phyloP scores from a whole-genome alignment of 2,797 vertebrate species.

The Lagocephalus sceleratus region DNA sequence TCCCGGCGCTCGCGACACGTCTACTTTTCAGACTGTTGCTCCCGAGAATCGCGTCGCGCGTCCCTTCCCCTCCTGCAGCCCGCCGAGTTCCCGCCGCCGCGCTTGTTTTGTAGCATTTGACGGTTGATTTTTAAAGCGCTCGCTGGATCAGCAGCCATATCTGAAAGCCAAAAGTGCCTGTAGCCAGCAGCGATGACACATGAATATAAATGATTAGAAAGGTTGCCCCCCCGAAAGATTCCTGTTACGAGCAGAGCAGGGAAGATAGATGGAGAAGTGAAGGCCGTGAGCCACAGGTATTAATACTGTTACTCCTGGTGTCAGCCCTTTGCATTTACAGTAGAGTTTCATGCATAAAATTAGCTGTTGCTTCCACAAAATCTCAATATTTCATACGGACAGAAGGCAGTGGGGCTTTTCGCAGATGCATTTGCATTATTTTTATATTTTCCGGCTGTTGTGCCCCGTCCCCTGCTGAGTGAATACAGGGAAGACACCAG shows the following conservation, averaged over 20 bases:
- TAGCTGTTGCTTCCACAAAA: conserved; percentile 24
- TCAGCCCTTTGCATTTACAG: conserved; percentile 34
- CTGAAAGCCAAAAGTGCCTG: conserved; percentile 48
- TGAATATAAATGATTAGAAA: conserved; percentile 70
- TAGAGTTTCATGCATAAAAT: conserved; percentile 14
- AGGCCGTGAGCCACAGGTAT: conserved; percentile 49
- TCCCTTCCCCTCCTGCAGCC: conserved; percentile 31
- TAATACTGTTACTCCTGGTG: conserved; percentile 54
- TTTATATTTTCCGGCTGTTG: conserved; percentile 24
- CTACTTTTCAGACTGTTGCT: conserved; percentile 12
- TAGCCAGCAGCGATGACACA: conserved; percentile 53
- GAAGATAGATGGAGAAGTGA: conserved; percentile 18
- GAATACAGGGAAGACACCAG: conserved; percentile 31
- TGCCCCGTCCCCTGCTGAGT: conserved; percentile 24
- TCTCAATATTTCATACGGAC: conserved; percentile 11
- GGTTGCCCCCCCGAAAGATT: conserved; percentile 55
- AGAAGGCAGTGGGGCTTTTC: conserved; percentile 16
- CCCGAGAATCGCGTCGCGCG: conserved; percentile 1
- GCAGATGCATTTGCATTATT: conserved; percentile 12
- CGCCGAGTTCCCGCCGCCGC: conserved; percentile 30
- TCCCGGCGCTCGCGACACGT: conserved; percentile 13
- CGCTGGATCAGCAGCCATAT: conserved; percentile 51
- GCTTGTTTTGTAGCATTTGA: background rate
- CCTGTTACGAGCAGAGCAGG: conserved; percentile 36
- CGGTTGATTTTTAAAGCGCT: conserved; percentile 15